A percentile compares a stretch with the other conserved stretches of the same genome.
Evolutionary conservation across 1,140 invertebrate species (phyloP).

Genomic region (Macrosteles quadrilineatus): DNA sequence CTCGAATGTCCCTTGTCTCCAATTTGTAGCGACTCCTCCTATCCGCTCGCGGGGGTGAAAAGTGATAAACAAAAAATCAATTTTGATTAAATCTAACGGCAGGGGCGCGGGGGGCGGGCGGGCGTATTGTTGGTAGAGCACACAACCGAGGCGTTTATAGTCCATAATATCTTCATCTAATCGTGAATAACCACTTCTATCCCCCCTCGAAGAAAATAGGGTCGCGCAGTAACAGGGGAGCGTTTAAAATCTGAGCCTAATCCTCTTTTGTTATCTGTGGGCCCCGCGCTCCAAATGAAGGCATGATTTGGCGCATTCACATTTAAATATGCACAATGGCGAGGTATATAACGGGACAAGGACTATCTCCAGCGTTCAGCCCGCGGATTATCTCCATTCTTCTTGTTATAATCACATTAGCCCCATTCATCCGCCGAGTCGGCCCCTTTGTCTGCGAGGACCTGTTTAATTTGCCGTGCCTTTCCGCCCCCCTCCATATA

Average conservation of each 20-base stretch:
- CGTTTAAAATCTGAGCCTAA: slow-evolving; percentile 34
- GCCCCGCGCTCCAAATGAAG: slow-evolving; percentile 31
- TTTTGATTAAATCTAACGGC: slow-evolving; percentile 38
- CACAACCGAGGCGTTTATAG: slow-evolving; percentile 36
- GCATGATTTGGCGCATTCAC: slow-evolving; percentile 32
- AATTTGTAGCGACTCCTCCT: slow-evolving; percentile 16
- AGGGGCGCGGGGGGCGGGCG: slow-evolving; percentile 22
- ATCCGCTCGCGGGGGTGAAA: slow-evolving; percentile 3
- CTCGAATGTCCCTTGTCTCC: slow-evolving; percentile 4
- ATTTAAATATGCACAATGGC: slow-evolving; percentile 24
- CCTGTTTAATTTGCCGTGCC: too few relatives aligned
- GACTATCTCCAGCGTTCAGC: slow-evolving; percentile 8
- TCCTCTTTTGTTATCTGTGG: slow-evolving; percentile 35
- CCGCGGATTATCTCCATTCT: slow-evolving; percentile 16
- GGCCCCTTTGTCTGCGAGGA: too few relatives aligned
- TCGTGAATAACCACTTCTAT: slow-evolving; percentile 33
- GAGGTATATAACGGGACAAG: slow-evolving; percentile 23
- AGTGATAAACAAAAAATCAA: slow-evolving; percentile 38
- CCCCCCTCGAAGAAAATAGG: slow-evolving; percentile 16
- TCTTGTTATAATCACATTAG: slow-evolving; percentile 15
- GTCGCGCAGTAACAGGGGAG: slow-evolving; percentile 25
- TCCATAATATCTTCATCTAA: slow-evolving; percentile 40
- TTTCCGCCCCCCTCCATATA: too few relatives aligned
- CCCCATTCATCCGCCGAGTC: too few relatives aligned
- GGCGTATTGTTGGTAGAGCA: slow-evolving; percentile 31